A percentile compares a stretch with the other conserved stretches of the same genome.
Conservation (phyloP, 2,888 invertebrate genomes). For the Lypha dubia region DNA sequence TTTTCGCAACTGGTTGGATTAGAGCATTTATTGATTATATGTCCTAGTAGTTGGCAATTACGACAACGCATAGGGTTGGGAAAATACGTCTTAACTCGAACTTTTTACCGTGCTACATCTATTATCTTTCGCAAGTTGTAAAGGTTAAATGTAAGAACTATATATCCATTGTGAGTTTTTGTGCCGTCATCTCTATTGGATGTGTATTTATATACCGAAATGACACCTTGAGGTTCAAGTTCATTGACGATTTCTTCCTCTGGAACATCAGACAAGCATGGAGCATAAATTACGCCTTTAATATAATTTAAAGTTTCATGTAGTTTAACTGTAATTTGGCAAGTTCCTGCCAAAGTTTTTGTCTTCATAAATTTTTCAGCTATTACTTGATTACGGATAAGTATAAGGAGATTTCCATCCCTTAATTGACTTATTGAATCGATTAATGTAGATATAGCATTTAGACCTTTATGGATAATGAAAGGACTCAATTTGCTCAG, state of each 20-base stretch:
- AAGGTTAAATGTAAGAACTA: constrained; percentile 9
- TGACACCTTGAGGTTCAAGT: not conserved
- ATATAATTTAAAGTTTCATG: constrained; percentile 26
- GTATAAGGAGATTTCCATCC: not conserved
- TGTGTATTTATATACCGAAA: not conserved
- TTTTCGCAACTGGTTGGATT: not conserved
- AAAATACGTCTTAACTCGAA: not conserved
- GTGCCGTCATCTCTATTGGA: not conserved
- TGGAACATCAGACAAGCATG: not conserved
- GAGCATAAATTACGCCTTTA: too few species aligned
- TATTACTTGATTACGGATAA: not conserved
- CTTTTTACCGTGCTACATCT: constrained; percentile 35
- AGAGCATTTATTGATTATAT: constrained; percentile 39
- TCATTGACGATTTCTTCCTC: not conserved
- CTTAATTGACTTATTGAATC: constrained; percentile 23
- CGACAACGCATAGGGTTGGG: constrained; percentile 45
- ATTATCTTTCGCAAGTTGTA: constrained; percentile 16
- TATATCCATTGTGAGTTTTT: not conserved
- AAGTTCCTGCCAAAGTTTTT: not conserved
- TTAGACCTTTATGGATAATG: too few species aligned
- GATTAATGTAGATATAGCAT: not conserved
- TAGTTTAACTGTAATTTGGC: not conserved
- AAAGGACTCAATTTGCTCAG: not conserved
- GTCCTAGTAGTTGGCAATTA: constrained; percentile 54
- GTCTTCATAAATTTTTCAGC: not conserved